Conservation (phyloP, 1,140 invertebrate genomes). For the Procambarus virginalis region DNA sequence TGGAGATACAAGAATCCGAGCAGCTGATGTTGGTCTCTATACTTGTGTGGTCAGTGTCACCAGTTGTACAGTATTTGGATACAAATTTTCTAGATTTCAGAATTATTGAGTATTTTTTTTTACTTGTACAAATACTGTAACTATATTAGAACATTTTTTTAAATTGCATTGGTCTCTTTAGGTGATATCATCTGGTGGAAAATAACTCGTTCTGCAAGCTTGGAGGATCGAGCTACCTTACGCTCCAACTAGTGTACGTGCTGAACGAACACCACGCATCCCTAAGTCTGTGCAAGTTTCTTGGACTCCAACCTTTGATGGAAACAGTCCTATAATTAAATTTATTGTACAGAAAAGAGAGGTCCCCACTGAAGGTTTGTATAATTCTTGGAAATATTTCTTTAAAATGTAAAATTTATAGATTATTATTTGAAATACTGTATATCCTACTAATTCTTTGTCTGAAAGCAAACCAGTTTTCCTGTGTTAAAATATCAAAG, state of each 20-base stretch:
- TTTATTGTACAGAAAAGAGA: slow-evolving; percentile 94
- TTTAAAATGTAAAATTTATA: too few relatives aligned
- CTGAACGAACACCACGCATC: slow-evolving; percentile 77
- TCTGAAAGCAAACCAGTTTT: too few relatives aligned
- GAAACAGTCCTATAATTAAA: slow-evolving; percentile 94
- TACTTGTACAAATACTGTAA: too few relatives aligned
- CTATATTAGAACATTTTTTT: neutral
- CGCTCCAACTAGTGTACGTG: slow-evolving; percentile 89
- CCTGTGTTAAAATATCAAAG: too few relatives aligned
- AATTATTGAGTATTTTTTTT: too few relatives aligned
- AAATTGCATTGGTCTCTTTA: slow-evolving; percentile 73
- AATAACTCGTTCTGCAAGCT: slow-evolving; percentile 87
- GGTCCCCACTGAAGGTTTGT: slow-evolving; percentile 76
- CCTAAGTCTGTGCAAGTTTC: slow-evolving; percentile 85
- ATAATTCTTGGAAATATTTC: neutral
- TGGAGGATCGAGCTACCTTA: slow-evolving; percentile 96
- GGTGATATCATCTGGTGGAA: slow-evolving; percentile 88
- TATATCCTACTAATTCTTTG: too few relatives aligned
- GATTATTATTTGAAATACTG: too few relatives aligned
- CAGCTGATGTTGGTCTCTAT: slow-evolving; percentile 76
- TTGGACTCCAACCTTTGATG: slow-evolving; percentile 97
- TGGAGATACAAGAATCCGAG: slow-evolving; percentile 75
- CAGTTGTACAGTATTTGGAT: neutral
- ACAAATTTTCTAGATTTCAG: too few relatives aligned
- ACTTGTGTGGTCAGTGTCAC: slow-evolving; percentile 74